phyloP scores from a whole-genome alignment of 2,888 invertebrate genomes.

The Rhagonycha fulva region DNA sequence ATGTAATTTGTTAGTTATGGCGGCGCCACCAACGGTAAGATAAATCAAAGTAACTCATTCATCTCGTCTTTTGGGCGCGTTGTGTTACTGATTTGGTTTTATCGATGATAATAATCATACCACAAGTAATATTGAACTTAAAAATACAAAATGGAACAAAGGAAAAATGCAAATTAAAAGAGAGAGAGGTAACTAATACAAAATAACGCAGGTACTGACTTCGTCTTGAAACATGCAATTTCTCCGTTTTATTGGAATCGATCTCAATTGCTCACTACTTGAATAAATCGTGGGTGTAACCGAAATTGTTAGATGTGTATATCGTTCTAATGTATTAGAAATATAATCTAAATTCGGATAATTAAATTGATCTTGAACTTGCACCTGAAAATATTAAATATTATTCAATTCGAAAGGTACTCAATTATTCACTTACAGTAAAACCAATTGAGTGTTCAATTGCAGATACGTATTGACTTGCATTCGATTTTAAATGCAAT shows the following conservation, averaged over 20 bases:
- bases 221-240: constrained; percentile 61
- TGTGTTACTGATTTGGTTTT: too few relatives aligned
- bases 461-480: constrained; percentile 6
- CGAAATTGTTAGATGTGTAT: constrained; percentile 56
- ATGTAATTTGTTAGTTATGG: too few relatives aligned
- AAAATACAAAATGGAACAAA: too few relatives aligned
- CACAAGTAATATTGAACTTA: too few relatives aligned
- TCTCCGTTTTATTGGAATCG: constrained; percentile 45
- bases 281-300: constrained; percentile 55
- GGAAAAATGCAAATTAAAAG: too few relatives aligned
- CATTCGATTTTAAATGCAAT: too few relatives aligned
- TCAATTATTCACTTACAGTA: constrained; percentile 7
- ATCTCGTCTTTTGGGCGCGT: too few relatives aligned
- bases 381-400: background rate
- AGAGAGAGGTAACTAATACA: too few relatives aligned
- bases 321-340: constrained; percentile 49
- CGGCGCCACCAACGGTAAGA: too few relatives aligned
- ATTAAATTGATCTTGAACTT: constrained; percentile 9
- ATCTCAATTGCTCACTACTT: constrained; percentile 49
- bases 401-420: background rate
- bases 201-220: constrained; percentile 33
- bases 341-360: constrained; percentile 56
- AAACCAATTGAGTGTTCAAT: constrained; percentile 12
- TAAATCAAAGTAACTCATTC: too few relatives aligned
- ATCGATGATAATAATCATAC: too few relatives aligned